phyloP scores from a whole-genome alignment of 2,888 invertebrate species.

The Drosophila buzzatii region DNA sequence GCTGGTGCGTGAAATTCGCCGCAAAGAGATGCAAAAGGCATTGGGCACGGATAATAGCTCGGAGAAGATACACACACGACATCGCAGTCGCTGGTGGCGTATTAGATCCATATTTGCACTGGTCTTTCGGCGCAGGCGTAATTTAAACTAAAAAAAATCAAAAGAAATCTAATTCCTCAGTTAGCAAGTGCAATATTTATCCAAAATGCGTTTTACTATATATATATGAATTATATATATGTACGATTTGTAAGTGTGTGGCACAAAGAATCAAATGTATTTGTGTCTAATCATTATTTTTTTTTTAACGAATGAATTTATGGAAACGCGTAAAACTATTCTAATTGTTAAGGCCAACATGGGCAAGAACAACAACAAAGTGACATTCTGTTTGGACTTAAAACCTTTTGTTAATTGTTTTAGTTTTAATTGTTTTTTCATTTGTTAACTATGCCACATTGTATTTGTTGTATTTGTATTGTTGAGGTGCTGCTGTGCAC shows the following conservation, averaged over 20 bases:
- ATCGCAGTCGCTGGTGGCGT: constrained; percentile 93
- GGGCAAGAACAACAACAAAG: constrained; percentile 24
- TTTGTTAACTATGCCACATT: constrained; percentile 58
- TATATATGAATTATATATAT: constrained; percentile 30
- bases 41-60: constrained; percentile 86
- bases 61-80: constrained; percentile 86
- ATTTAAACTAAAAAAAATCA: constrained; percentile 77
- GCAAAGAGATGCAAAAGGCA: constrained; percentile 89
- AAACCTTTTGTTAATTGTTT: constrained; percentile 26
- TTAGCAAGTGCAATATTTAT: constrained; percentile 68
- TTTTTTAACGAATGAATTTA: constrained; percentile 40
- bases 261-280: constrained; percentile 33
- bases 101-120: constrained; percentile 93
- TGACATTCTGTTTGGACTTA: constrained; percentile 32
- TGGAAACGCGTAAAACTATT: constrained; percentile 28
- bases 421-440: constrained; percentile 47
- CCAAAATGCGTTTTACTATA: constrained; percentile 43
- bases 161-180: constrained; percentile 23
- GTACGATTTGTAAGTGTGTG: constrained; percentile 37
- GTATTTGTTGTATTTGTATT: constrained; percentile 63
- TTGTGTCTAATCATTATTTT: constrained; percentile 38
- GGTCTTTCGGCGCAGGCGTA: constrained; percentile 87
- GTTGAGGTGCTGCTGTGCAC: constrained; percentile 34
- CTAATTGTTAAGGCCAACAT: constrained; percentile 44
- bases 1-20: constrained; percentile 93